Evolutionary conservation across 1,140 invertebrate genomes (phyloP).

Genomic region (Hestina assimilis): DNA sequence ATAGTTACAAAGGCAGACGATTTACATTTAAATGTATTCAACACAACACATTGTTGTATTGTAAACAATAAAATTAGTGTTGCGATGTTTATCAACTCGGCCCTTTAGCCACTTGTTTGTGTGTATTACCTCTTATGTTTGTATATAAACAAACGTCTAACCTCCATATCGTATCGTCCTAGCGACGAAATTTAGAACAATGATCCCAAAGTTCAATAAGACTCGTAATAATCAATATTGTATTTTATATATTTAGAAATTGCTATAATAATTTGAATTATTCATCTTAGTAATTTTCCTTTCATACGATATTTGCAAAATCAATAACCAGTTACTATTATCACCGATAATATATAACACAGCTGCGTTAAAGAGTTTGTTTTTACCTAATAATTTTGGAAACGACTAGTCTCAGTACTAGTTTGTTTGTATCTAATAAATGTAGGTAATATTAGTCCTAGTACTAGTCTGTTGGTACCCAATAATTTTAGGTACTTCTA

Average conservation of each 20-base stretch:
- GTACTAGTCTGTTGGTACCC: no score
- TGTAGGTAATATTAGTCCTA: no score
- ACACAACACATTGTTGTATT: constrained; percentile 48
- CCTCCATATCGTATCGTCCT: constrained; percentile 4
- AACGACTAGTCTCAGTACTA: no score
- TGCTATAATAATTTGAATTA: no score
- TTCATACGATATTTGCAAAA: no score
- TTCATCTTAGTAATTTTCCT: no score
- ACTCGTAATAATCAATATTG: background rate
- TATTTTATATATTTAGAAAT: background rate
- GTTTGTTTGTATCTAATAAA: no score
- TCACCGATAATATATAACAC: no score
- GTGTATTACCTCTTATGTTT: constrained; percentile 22
- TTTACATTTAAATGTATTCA: constrained; percentile 55
- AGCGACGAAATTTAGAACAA: constrained; percentile 1
- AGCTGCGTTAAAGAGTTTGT: no score
- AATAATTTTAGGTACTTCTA: no score
- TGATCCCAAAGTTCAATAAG: background rate
- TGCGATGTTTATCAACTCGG: constrained; percentile 61
- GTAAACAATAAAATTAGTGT: constrained; percentile 61
- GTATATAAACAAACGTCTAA: constrained; percentile 35
- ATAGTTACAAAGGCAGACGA: constrained; percentile 27
- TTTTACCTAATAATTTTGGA: no score
- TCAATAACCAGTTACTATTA: no score
- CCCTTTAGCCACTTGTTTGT: constrained; percentile 51